These are phyloP conservation scores for Eulemur coronatus DNA, from an alignment of 2,797 vertebrate genomes.

Conservation along the genomic window DNA sequence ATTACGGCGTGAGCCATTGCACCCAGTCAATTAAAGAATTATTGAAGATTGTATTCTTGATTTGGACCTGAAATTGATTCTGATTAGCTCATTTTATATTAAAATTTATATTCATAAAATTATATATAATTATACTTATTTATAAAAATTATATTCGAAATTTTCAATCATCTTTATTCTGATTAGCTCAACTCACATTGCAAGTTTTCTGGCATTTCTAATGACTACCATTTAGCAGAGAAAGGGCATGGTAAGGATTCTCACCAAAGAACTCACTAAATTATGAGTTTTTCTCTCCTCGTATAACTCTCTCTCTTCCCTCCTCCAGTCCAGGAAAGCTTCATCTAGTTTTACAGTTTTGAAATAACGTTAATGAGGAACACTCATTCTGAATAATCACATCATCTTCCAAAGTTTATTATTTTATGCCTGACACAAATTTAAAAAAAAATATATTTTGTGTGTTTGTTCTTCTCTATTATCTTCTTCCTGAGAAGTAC, in stretches of 20 bases:
- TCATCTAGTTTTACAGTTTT: not conserved
- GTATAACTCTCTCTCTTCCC: not conserved
- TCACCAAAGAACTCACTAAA: not conserved
- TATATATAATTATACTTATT: no score
- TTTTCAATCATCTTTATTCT: not conserved
- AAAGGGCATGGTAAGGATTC: not conserved
- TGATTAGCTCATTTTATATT: not conserved
- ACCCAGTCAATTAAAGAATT: not conserved
- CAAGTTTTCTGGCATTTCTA: not conserved
- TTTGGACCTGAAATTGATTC: not conserved
- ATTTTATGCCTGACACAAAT: not conserved
- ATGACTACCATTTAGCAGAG: not conserved
- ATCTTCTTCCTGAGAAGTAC: not conserved
- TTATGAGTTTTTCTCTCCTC: not conserved
- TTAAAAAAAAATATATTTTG: not conserved
- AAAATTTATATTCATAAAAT: not conserved
- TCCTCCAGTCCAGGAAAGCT: not conserved
- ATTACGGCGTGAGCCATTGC: no score
- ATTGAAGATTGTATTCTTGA: not conserved
- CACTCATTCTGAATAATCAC: conserved; percentile 2
- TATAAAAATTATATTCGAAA: not conserved
- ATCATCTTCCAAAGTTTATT: not conserved
- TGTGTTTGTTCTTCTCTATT: not conserved
- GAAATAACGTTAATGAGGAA: not conserved
- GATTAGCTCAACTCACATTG: not conserved